A percentile compares a stretch with the other conserved stretches of the same genome.
Evolutionary conservation across 2,797 vertebrate species (phyloP).

Genomic region (Pangasius larnaudii): DNA sequence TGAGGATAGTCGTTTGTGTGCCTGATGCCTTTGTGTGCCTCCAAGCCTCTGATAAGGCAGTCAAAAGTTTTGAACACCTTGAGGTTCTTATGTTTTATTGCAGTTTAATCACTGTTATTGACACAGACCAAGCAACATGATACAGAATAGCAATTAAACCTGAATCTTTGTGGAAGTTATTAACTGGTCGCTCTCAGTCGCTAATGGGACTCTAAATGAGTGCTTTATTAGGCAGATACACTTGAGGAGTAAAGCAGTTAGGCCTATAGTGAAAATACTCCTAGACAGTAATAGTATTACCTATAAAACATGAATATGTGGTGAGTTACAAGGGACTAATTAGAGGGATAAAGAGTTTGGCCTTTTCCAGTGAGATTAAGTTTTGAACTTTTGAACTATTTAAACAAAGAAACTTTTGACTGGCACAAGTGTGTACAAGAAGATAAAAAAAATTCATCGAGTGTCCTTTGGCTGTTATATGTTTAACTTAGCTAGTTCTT

Average conservation of each 20-base stretch:
- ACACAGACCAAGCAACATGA: background rate
- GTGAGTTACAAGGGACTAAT: background rate
- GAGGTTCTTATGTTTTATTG: background rate
- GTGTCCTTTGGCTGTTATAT: background rate
- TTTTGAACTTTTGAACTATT: background rate
- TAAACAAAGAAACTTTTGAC: background rate
- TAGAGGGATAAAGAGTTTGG: background rate
- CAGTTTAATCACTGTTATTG: background rate
- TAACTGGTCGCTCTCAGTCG: background rate
- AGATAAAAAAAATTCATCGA: background rate
- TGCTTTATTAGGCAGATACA: background rate
- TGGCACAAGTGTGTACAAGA: background rate
- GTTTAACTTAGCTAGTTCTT: background rate
- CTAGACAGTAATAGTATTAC: background rate
- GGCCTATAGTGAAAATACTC: background rate
- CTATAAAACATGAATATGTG: background rate
- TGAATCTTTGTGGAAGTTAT: background rate
- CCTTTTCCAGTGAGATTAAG: background rate
- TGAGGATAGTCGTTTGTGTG: background rate
- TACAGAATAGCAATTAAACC: conserved; percentile 1
- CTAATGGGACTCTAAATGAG: background rate
- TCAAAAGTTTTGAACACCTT: background rate
- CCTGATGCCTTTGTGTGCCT: background rate
- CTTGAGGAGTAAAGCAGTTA: background rate
- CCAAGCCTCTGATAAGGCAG: background rate